Percentiles rank a stretch among this genome's conserved stretches.
Evolutionary conservation across 2,797 vertebrate species (phyloP).

Genomic region (Manis javanica): DNA sequence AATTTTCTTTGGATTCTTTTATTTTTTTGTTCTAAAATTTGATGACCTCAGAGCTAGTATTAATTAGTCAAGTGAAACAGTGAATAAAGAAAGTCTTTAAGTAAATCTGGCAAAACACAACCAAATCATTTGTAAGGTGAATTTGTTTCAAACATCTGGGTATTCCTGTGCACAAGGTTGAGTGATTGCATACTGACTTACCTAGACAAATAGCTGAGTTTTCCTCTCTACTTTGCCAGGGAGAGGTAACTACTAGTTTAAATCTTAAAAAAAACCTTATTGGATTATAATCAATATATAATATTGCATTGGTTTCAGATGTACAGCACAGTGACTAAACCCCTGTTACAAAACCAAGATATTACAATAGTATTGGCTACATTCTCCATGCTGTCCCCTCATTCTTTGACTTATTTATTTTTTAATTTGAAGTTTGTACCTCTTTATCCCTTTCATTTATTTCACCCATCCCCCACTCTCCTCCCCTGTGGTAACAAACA

Average conservation of each 20-base stretch:
- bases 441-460: too few relatives aligned
- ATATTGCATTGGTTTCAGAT: too few relatives aligned
- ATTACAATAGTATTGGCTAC: too few relatives aligned
- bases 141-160: background rate
- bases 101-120: background rate
- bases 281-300: too few relatives aligned
- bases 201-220: background rate
- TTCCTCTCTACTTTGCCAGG: background rate
- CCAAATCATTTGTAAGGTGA: background rate
- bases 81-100: background rate
- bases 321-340: too few relatives aligned
- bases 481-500: too few relatives aligned
- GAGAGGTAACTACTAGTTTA: background rate
- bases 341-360: too few relatives aligned
- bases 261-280: background rate
- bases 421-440: too few relatives aligned
- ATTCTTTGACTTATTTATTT: too few relatives aligned
- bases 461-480: too few relatives aligned
- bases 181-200: background rate
- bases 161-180: background rate
- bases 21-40: background rate
- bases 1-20: constrained; percentile 4
- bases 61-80: background rate
- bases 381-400: too few relatives aligned
- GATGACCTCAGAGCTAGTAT: background rate